phyloP scores from a whole-genome alignment of 2,113 vertebrate genomes.

The Corythornis madagascariensis region DNA sequence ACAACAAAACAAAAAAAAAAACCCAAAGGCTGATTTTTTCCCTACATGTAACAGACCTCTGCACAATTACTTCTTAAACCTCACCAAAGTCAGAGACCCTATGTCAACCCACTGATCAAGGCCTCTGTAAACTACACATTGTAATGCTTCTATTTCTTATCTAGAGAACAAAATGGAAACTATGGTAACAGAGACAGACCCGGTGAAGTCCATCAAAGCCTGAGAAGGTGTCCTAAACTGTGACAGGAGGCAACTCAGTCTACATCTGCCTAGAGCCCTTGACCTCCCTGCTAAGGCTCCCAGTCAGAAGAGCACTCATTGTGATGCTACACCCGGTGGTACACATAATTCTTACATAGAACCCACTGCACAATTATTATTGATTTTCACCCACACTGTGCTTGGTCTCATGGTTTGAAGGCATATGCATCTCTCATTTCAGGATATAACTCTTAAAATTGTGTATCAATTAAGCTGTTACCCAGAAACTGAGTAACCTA shows the following conservation, averaged over 20 bases:
- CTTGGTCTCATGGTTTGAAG: background rate
- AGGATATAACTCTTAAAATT: background rate
- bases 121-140: background rate
- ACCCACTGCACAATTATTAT: background rate
- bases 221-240: background rate
- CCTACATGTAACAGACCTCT: background rate
- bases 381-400: background rate
- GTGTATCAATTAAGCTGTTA: background rate
- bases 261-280: background rate
- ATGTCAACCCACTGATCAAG: background rate
- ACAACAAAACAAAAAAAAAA: too few species aligned
- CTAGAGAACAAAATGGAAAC: conserved; percentile 40
- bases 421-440: background rate
- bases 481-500: background rate
- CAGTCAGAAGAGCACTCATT: background rate
- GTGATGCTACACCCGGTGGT: background rate
- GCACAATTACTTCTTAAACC: conserved; percentile 27
- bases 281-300: background rate
- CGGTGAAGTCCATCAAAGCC: conserved; percentile 29
- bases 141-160: conserved; percentile 19
- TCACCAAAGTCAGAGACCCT: conserved; percentile 19
- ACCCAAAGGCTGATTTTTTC: background rate
- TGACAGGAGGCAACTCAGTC: background rate
- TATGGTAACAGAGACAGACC: conserved; percentile 4
- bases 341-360: background rate